Conservation (phyloP, 1,140 invertebrate genomes). For the Papilio xuthus region DNA sequence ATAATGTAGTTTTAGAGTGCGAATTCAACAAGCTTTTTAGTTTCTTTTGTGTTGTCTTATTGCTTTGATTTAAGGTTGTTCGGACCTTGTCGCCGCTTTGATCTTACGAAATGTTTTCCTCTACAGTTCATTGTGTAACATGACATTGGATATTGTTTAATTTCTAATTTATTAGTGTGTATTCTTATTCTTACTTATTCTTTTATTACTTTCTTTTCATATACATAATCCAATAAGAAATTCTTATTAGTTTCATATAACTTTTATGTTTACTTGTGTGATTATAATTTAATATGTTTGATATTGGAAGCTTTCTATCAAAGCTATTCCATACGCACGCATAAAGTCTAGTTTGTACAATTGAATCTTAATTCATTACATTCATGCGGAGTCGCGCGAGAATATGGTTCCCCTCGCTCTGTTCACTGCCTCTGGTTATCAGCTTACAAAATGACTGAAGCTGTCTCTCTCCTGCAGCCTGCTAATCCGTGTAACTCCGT, state of each 20-base stretch:
- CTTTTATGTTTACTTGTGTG: slow-evolving; percentile 5
- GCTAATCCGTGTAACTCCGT: slow-evolving; percentile 68
- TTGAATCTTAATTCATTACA: slow-evolving; percentile 81
- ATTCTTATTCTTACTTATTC: too few species aligned
- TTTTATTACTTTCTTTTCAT: not conserved
- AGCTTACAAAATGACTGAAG: slow-evolving; percentile 78
- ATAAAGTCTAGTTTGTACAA: slow-evolving; percentile 65
- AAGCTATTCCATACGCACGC: slow-evolving; percentile 63
- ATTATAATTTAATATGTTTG: slow-evolving; percentile 27
- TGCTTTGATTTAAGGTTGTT: slow-evolving; percentile 52
- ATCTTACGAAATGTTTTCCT: slow-evolving; percentile 64
- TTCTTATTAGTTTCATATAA: slow-evolving; percentile 17
- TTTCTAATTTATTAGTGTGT: not conserved
- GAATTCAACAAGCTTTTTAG: slow-evolving; percentile 54
- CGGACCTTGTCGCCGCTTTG: slow-evolving; percentile 57
- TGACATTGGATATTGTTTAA: slow-evolving; percentile 34
- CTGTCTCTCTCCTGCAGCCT: slow-evolving; percentile 64
- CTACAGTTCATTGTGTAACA: slow-evolving; percentile 57
- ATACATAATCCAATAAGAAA: slow-evolving; percentile 20
- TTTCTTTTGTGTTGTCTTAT: slow-evolving; percentile 55
- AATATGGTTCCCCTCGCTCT: slow-evolving; percentile 80
- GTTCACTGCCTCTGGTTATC: slow-evolving; percentile 78
- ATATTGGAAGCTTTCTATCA: slow-evolving; percentile 57
- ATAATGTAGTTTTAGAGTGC: slow-evolving; percentile 51
- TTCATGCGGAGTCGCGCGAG: slow-evolving; percentile 77